Conservation (phyloP, 2,888 invertebrate species). For the Dicranocentrus wangi region DNA sequence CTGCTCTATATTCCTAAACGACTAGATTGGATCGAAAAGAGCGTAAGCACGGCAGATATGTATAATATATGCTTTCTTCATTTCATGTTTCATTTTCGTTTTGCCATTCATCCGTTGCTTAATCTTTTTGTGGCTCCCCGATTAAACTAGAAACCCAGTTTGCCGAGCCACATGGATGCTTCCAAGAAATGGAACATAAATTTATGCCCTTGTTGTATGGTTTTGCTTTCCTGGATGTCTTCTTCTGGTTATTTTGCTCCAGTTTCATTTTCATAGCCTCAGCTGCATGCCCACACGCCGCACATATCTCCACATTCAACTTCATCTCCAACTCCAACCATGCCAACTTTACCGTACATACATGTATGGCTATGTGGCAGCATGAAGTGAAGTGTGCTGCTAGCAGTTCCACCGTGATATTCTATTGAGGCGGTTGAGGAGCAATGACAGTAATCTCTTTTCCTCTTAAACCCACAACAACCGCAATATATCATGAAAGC, state of each 20-base stretch:
- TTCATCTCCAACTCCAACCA: too few species aligned
- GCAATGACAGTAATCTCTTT: constrained; percentile 53
- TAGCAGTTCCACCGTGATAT: not conserved
- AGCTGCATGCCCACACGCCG: not conserved
- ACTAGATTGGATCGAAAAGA: too few species aligned
- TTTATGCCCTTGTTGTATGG: constrained; percentile 15
- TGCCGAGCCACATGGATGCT: constrained; percentile 25
- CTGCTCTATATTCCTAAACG: too few species aligned
- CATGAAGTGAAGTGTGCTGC: not conserved
- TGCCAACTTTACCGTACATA: too few species aligned
- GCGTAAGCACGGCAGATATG: too few species aligned
- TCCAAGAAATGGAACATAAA: constrained; percentile 27
- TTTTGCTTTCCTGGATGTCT: constrained; percentile 33
- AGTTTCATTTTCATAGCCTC: constrained; percentile 35
- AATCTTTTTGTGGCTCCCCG: constrained; percentile 48
- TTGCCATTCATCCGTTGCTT: constrained; percentile 46
- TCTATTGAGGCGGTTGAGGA: not conserved
- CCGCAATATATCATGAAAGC: constrained; percentile 50
- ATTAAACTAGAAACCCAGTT: constrained; percentile 63
- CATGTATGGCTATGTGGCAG: not conserved
- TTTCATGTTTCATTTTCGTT: constrained; percentile 26
- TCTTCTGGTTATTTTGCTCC: constrained; percentile 37
- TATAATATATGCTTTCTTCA: too few species aligned
- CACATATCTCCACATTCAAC: too few species aligned
- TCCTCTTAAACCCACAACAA: constrained; percentile 49